phyloP scores from a whole-genome alignment of 2,113 vertebrate species.

The Trachemys scripta region DNA sequence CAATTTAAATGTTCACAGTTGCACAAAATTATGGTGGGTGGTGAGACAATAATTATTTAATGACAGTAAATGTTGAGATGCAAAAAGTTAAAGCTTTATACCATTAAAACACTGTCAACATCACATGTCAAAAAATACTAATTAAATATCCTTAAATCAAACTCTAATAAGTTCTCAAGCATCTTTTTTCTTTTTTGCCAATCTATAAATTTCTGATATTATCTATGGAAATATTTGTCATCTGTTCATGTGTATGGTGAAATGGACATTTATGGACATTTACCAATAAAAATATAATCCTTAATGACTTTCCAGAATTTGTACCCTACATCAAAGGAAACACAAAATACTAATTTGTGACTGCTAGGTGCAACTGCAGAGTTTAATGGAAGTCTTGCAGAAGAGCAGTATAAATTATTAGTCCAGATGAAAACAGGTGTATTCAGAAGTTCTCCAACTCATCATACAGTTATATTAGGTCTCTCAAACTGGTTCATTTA shows the following conservation, averaged over 20 bases:
- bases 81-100: background rate
- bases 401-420: background rate
- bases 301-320: background rate
- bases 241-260: too few relatives aligned
- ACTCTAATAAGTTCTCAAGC: too few relatives aligned
- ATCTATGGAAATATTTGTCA: too few relatives aligned
- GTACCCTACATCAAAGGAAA: background rate
- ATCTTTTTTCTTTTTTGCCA: too few relatives aligned
- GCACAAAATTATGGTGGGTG: too few relatives aligned
- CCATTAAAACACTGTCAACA: background rate
- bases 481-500: background rate
- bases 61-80: background rate
- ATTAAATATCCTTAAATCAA: background rate
- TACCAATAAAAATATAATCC: too few relatives aligned
- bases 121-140: background rate
- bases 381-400: background rate
- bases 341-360: fast-evolving
- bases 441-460: background rate
- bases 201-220: too few relatives aligned
- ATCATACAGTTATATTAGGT: background rate
- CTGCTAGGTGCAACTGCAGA: background rate
- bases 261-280: too few relatives aligned
- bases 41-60: background rate
- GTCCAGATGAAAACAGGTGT: background rate
- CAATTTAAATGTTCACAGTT: too few relatives aligned